phyloP scores from a whole-genome alignment of 2,888 invertebrate genomes.

The Nomada hirtipes region DNA sequence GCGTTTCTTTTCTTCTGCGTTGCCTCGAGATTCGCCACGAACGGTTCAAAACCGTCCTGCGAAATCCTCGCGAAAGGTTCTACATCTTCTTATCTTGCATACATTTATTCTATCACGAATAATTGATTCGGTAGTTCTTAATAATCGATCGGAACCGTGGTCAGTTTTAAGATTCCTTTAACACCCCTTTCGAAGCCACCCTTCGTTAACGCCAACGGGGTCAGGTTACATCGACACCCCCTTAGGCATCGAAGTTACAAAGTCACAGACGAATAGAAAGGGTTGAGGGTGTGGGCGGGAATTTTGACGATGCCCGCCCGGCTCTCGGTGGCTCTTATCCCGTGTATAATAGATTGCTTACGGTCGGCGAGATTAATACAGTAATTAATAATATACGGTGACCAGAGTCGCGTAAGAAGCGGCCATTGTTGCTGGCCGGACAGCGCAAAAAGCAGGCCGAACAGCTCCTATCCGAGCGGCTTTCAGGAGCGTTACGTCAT shows the following conservation, averaged over 20 bases:
- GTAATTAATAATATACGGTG: conserved; percentile 84
- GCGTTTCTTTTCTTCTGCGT: conserved; percentile 13
- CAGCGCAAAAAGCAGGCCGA: conserved; percentile 80
- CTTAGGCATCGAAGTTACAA: conserved; percentile 62
- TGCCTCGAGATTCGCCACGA: conserved; percentile 22
- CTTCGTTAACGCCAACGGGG: conserved; percentile 57
- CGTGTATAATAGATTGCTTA: conserved; percentile 82
- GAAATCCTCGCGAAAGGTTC: neutral
- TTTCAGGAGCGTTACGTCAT: conserved; percentile 83
- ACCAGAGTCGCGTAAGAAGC: conserved; percentile 80
- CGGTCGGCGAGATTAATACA: conserved; percentile 83
- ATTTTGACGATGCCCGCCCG: conserved; percentile 56
- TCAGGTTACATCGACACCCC: conserved; percentile 68
- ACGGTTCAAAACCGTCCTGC: conserved; percentile 7
- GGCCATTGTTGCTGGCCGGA: conserved; percentile 82
- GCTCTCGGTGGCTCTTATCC: conserved; percentile 75
- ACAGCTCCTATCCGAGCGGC: conserved; percentile 67
- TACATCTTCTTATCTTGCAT: neutral
- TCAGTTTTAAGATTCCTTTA: conserved; percentile 56
- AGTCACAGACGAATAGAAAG: conserved; percentile 50
- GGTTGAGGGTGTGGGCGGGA: conserved; percentile 25
- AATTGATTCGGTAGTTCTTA: too few species aligned
- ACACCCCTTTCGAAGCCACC: conserved; percentile 43
- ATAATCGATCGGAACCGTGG: conserved; percentile 14
- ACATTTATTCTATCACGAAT: too few species aligned